Evolutionary conservation across 2,888 invertebrate species (phyloP).

Genomic region (Hesperia comma): DNA sequence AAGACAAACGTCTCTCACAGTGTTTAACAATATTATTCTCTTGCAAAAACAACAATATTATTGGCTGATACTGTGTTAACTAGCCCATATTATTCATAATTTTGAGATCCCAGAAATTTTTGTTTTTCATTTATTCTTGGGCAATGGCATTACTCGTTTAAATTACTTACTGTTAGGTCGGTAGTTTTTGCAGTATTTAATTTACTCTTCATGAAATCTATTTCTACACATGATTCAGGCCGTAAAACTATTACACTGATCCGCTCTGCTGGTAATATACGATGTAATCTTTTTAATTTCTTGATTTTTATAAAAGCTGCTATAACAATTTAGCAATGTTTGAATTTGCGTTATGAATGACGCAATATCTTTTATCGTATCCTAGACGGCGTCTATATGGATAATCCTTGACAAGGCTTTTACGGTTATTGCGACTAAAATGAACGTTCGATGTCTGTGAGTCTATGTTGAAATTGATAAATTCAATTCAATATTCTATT

Average conservation of each 20-base stretch:
- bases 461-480: background rate
- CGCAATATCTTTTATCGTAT: constrained; percentile 7
- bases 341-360: constrained; percentile 8
- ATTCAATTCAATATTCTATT: too few species aligned
- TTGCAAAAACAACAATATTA: too few species aligned
- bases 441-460: background rate
- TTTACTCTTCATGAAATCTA: background rate
- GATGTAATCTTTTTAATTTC: constrained; percentile 13
- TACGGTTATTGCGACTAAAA: background rate
- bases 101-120: too few species aligned
- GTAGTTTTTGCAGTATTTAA: too few species aligned
- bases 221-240: background rate
- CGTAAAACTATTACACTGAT: constrained; percentile 13
- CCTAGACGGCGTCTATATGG: background rate
- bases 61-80: too few species aligned
- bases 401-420: constrained; percentile 4
- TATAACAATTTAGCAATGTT: background rate
- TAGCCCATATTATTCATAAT: too few species aligned
- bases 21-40: too few species aligned
- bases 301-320: constrained; percentile 26
- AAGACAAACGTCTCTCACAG: too few species aligned
- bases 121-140: too few species aligned
- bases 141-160: too few species aligned
- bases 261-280: background rate
- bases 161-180: too few species aligned